These are phyloP conservation scores for Brevimyrus niger DNA, from an alignment of 2,113 vertebrate species.

Conservation along the genomic window DNA sequence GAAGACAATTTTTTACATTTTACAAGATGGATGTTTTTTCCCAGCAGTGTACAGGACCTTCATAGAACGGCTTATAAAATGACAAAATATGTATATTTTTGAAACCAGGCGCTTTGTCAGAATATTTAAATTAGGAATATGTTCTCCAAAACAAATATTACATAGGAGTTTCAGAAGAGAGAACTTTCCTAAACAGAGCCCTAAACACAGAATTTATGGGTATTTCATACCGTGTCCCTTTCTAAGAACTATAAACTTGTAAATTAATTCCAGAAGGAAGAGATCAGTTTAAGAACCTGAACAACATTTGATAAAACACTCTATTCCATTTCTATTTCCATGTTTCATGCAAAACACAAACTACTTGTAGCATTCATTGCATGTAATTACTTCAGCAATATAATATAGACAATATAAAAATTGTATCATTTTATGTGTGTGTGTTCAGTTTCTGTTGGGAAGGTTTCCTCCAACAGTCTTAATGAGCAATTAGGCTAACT, in stretches of 20 bases:
- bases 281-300: not conserved
- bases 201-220: not conserved
- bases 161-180: not conserved
- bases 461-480: not conserved
- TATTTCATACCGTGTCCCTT: not conserved
- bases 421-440: not conserved
- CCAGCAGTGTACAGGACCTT: not conserved
- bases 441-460: not conserved
- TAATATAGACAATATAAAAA: not conserved
- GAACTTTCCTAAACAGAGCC: not conserved
- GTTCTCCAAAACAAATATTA: not conserved
- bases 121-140: not conserved
- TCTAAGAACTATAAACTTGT: not conserved
- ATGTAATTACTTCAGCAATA: not conserved
- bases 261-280: not conserved
- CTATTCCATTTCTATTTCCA: not conserved
- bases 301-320: not conserved
- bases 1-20: not conserved
- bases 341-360: not conserved
- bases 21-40: not conserved
- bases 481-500: not conserved
- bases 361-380: not conserved
- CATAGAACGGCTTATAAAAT: no score
- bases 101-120: not conserved
- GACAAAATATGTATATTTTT: not conserved